Conservation (phyloP, 2,888 invertebrate species). For the Oxyteleia sp. region DNA sequence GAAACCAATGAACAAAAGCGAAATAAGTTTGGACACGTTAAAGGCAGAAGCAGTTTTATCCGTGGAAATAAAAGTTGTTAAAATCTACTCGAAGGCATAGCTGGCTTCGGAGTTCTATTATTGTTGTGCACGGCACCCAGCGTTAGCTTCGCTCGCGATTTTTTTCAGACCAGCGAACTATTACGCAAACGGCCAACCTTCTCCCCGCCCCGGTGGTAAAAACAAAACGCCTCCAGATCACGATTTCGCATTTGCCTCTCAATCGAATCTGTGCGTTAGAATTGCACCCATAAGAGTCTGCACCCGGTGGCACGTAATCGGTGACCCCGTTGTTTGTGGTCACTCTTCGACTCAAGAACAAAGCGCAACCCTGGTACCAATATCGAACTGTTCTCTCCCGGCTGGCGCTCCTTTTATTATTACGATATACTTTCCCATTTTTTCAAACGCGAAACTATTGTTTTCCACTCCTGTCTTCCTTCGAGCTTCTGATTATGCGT, state of each 20-base stretch:
- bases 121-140: constrained; percentile 62
- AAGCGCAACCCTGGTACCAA: constrained; percentile 79
- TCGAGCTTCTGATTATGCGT: constrained; percentile 24
- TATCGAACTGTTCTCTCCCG: constrained; percentile 69
- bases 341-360: constrained; percentile 82
- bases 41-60: too few relatives aligned
- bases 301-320: constrained; percentile 83
- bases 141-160: constrained; percentile 75
- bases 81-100: constrained; percentile 26
- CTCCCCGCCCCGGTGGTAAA: constrained; percentile 85
- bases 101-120: constrained; percentile 31
- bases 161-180: constrained; percentile 84
- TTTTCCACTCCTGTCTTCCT: constrained; percentile 68
- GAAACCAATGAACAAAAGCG: too few relatives aligned
- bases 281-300: constrained; percentile 77
- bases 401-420: constrained; percentile 67
- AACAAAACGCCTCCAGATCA: constrained; percentile 87
- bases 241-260: constrained; percentile 80
- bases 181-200: constrained; percentile 86
- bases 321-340: constrained; percentile 86
- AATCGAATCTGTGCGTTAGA: constrained; percentile 79
- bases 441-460: constrained; percentile 78
- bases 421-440: constrained; percentile 77
- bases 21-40: too few relatives aligned
- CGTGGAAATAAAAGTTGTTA: constrained; percentile 53